Conservation (phyloP, 2,797 vertebrate genomes). For the Podarcis lilfordi region DNA sequence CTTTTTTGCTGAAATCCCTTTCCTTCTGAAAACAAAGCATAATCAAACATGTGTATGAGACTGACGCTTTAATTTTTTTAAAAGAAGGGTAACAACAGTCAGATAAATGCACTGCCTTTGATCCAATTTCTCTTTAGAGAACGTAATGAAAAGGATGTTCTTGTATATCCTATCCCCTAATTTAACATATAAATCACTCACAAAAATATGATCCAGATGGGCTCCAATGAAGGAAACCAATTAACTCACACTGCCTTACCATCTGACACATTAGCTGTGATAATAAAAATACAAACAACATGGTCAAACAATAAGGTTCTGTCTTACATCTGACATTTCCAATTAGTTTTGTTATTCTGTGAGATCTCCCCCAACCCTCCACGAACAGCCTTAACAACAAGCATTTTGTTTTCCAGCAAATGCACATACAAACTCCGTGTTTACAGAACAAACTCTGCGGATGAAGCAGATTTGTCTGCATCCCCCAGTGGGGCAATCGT, state of each 20-base stretch:
- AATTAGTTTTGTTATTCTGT: constrained; percentile 68
- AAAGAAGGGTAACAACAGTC: background rate
- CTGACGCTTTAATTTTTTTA: background rate
- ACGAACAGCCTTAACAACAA: constrained; percentile 53
- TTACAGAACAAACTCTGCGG: constrained; percentile 23
- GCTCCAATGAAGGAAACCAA: constrained; percentile 67
- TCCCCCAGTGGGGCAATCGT: constrained; percentile 55
- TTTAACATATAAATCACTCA: constrained; percentile 72
- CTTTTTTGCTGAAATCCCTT: constrained; percentile 3
- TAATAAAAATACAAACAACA: constrained; percentile 72
- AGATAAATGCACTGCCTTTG: constrained; percentile 45
- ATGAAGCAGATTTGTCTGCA: constrained; percentile 51
- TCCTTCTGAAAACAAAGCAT: background rate
- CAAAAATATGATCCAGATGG: constrained; percentile 74
- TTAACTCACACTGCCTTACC: constrained; percentile 68
- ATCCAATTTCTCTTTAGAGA: constrained; percentile 66
- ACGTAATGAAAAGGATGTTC: constrained; percentile 69
- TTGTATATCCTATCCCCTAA: constrained; percentile 68
- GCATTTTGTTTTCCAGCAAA: constrained; percentile 59
- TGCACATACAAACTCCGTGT: constrained; percentile 45
- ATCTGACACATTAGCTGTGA: constrained; percentile 71
- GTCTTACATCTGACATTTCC: constrained; percentile 63
- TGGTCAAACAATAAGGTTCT: constrained; percentile 33
- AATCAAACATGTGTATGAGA: background rate
- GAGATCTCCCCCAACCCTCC: constrained; percentile 42